Percentiles rank a stretch among this genome's conserved stretches.
Evolutionary conservation across 2,797 vertebrate species (phyloP).

Genomic region (Sarcoramphus papa): DNA sequence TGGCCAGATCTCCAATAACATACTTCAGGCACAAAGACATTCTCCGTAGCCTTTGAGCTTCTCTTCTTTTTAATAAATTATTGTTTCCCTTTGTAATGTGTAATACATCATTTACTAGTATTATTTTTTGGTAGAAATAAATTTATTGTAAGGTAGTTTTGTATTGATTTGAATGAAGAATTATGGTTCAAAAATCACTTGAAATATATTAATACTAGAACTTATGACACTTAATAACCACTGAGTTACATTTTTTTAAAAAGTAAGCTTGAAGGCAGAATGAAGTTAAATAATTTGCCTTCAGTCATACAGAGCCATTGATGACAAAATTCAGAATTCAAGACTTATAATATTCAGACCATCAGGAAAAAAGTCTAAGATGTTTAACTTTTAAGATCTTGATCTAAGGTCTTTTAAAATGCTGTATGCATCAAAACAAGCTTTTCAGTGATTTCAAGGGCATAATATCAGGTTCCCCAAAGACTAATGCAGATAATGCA

Average conservation of each 20-base stretch:
- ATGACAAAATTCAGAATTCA: neutral
- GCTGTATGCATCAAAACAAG: neutral
- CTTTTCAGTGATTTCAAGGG: neutral
- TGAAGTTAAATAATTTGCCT: neutral
- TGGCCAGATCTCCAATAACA: neutral
- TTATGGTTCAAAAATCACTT: neutral
- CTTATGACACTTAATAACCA: neutral
- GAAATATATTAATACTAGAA: neutral
- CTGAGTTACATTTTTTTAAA: neutral
- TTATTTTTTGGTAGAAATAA: neutral
- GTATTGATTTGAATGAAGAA: neutral
- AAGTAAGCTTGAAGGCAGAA: neutral
- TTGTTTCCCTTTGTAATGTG: neutral
- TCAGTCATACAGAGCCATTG: neutral
- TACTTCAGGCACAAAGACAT: neutral
- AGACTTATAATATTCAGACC: neutral
- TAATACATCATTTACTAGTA: neutral
- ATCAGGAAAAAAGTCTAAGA: neutral
- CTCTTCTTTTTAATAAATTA: neutral
- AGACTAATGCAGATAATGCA: neutral
- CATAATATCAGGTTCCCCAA: neutral
- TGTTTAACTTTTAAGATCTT: neutral
- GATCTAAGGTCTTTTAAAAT: neutral
- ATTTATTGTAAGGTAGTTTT: neutral
- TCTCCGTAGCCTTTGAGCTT: neutral